phyloP scores from a whole-genome alignment of 1,140 invertebrate species.

The Caerostris darwini region DNA sequence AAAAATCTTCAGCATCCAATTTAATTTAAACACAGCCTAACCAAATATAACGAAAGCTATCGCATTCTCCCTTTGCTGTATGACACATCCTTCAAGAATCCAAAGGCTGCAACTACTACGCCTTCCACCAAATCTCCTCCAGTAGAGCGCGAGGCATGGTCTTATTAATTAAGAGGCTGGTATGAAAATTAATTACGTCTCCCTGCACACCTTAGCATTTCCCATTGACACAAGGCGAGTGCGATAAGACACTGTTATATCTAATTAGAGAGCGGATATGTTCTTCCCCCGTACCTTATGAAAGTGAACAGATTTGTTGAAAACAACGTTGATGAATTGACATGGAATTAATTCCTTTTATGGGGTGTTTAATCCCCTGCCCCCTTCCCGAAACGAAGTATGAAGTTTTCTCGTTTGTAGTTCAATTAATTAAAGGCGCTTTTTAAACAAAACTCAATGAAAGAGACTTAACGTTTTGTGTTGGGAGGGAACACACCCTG shows the following conservation, averaged over 20 bases:
- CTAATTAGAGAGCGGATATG: slow-evolving; percentile 32
- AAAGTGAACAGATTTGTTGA: slow-evolving; percentile 27
- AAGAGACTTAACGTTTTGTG: slow-evolving; percentile 9
- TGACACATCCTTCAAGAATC: not conserved
- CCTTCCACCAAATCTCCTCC: not conserved
- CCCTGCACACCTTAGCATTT: slow-evolving; percentile 32
- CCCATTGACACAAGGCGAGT: slow-evolving; percentile 1
- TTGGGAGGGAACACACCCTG: not conserved
- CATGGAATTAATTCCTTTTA: slow-evolving; percentile 60
- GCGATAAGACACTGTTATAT: slow-evolving; percentile 5
- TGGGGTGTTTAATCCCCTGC: slow-evolving; percentile 37
- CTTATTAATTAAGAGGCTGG: slow-evolving; percentile 56
- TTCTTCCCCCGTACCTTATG: not conserved
- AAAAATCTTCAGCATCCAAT: not conserved
- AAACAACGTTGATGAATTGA: slow-evolving; percentile 67
- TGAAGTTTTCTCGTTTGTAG: slow-evolving; percentile 48
- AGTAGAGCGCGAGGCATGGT: not conserved
- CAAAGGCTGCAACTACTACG: not conserved
- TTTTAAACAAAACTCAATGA: slow-evolving; percentile 49
- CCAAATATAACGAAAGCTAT: not conserved
- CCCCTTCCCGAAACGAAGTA: not conserved
- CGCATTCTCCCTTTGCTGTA: not conserved
- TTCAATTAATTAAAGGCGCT: slow-evolving; percentile 37
- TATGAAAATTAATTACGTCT: slow-evolving; percentile 74
- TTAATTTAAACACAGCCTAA: not conserved